Evolutionary conservation across 2,888 invertebrate genomes (phyloP).

Genomic region (Temnothorax rugatulus): DNA sequence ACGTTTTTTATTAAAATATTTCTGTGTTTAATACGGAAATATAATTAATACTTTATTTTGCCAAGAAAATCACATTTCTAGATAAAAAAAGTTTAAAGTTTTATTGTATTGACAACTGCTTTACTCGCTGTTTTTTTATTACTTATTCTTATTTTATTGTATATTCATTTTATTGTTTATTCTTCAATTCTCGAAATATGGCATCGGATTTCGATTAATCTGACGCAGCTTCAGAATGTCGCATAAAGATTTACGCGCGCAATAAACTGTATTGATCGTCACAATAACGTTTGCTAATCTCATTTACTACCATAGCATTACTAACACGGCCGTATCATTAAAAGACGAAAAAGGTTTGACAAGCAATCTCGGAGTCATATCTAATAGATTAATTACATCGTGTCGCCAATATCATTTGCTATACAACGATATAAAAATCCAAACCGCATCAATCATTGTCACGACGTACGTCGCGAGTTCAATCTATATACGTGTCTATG

Average conservation of each 20-base stretch:
- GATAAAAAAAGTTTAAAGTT: not conserved
- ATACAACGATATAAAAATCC: not conserved
- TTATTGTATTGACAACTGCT: not conserved
- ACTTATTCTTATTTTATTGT: not conserved
- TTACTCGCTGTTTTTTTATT: not conserved
- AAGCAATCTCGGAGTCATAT: not conserved
- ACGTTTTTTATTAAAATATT: not conserved
- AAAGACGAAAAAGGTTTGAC: slow-evolving; percentile 4
- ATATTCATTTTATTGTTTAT: not conserved
- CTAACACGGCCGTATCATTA: not conserved
- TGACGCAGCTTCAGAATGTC: not conserved
- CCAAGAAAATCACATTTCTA: not conserved
- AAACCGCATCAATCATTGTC: slow-evolving; percentile 16
- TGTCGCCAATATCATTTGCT: not conserved
- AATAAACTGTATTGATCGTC: not conserved
- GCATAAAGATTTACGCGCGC: not conserved
- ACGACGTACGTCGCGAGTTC: not conserved
- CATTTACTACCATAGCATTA: not conserved
- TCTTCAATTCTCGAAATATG: not conserved
- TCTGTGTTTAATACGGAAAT: not conserved
- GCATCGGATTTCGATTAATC: not conserved
- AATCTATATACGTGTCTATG: not conserved
- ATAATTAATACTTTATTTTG: not conserved
- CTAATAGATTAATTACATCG: slow-evolving; percentile 32
- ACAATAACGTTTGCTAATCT: not conserved